These are phyloP conservation scores for Phalanger gymnotis DNA, from an alignment of 2,797 vertebrate genomes.

Conservation along the genomic window DNA sequence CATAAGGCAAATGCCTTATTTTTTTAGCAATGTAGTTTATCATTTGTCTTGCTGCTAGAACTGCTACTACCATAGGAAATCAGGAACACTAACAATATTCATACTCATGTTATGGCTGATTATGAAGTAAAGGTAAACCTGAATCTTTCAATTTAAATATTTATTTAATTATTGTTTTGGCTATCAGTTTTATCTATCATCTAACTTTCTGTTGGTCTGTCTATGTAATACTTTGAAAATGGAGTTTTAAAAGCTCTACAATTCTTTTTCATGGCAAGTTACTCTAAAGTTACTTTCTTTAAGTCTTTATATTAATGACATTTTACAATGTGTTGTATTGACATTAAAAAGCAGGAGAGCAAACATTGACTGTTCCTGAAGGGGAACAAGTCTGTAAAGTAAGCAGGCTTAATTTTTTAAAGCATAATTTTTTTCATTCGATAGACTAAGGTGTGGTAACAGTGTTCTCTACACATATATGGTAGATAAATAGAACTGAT, in stretches of 20 bases:
- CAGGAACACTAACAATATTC: not conserved
- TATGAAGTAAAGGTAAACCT: not conserved
- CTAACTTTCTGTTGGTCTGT: not conserved
- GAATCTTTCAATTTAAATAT: not conserved
- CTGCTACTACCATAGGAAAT: not conserved
- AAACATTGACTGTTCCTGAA: not conserved
- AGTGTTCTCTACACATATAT: not conserved
- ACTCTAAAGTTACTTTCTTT: not conserved
- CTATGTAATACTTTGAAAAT: not conserved
- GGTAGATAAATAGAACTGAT: not conserved
- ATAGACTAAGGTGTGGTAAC: not conserved
- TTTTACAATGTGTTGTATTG: not conserved
- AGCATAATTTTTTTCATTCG: not conserved
- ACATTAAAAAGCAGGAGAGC: not conserved
- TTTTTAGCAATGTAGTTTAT: not conserved
- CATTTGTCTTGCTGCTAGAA: not conserved
- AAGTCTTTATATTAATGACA: not conserved
- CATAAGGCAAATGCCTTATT: not conserved
- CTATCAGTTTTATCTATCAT: not conserved
- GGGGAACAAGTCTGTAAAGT: not conserved
- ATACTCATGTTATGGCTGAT: not conserved
- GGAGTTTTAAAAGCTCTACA: not conserved
- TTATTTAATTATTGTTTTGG: not conserved
- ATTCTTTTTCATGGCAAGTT: not conserved
- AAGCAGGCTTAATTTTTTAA: not conserved